A percentile compares a stretch with the other conserved stretches of the same genome.
phyloP scores from a whole-genome alignment of 2,113 vertebrate genomes.

The Tetraodon nigroviridis region DNA sequence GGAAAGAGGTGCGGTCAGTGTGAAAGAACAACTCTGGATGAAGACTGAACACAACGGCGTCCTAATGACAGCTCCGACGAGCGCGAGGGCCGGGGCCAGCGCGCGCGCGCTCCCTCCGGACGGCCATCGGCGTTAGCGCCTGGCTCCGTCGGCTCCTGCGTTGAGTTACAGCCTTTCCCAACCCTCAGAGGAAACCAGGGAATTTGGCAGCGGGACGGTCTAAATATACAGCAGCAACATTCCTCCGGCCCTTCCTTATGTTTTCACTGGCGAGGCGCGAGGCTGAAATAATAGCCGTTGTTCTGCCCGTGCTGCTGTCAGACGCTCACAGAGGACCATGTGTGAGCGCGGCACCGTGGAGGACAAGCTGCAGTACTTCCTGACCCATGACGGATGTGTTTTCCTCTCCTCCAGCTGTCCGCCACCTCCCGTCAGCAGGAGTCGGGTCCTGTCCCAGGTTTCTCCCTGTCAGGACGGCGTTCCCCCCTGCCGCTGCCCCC shows the following conservation, averaged over 20 bases:
- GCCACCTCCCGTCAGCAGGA: neutral
- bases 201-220: conserved; percentile 59
- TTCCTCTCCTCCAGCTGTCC: conserved; percentile 1
- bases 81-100: conserved; percentile 34
- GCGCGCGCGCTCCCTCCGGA: conserved; percentile 46
- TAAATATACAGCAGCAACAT: conserved; percentile 58
- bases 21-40: neutral
- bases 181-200: conserved; percentile 58
- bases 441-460: neutral
- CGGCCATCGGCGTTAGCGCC: conserved; percentile 60
- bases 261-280: conserved; percentile 45
- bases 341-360: conserved; percentile 10
- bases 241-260: conserved; percentile 45
- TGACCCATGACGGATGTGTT: conserved; percentile 16
- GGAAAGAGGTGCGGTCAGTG: conserved; percentile 21
- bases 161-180: conserved; percentile 64
- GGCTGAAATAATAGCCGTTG: conserved; percentile 27
- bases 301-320: conserved; percentile 14
- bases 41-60: neutral
- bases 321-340: neutral
- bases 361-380: no score
- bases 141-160: conserved; percentile 53
- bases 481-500: no score
- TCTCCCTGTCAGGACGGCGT: no score
- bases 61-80: conserved; percentile 16